Conservation (phyloP, 2,797 vertebrate species). For the Coluber constrictor region DNA sequence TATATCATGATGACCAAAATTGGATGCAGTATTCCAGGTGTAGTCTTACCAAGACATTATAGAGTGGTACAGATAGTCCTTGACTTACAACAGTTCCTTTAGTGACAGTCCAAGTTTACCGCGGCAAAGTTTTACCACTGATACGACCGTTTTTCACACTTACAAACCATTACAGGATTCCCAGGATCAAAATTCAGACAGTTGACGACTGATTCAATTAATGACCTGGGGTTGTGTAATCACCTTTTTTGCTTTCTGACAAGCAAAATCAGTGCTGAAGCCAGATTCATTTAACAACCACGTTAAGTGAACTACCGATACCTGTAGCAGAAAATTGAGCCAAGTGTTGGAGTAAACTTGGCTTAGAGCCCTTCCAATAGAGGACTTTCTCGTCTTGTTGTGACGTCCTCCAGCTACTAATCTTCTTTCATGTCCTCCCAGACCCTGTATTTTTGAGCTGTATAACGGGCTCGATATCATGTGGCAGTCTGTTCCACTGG, state of each 20-base stretch:
- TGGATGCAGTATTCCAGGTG: background rate
- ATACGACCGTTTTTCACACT: background rate
- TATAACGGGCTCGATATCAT: too few relatives aligned
- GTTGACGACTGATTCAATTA: background rate
- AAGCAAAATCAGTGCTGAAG: too few relatives aligned
- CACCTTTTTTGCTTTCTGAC: too few relatives aligned
- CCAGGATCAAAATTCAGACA: background rate
- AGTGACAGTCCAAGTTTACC: background rate
- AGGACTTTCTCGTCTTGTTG: background rate
- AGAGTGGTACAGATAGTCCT: background rate
- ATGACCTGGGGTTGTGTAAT: background rate
- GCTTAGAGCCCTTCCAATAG: background rate
- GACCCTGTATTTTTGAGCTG: too few relatives aligned
- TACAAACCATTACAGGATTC: background rate
- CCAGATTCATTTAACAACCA: too few relatives aligned
- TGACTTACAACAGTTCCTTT: background rate
- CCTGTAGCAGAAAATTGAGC: too few relatives aligned
- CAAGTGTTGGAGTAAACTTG: background rate
- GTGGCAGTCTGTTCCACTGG: background rate
- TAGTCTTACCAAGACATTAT: fast-evolving
- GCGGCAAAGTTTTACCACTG: background rate
- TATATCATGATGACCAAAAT: background rate
- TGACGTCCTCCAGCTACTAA: background rate
- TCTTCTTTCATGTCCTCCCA: background rate
- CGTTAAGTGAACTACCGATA: background rate